Conservation (phyloP, 2,797 vertebrate species). For the Novumbra hubbsi region DNA sequence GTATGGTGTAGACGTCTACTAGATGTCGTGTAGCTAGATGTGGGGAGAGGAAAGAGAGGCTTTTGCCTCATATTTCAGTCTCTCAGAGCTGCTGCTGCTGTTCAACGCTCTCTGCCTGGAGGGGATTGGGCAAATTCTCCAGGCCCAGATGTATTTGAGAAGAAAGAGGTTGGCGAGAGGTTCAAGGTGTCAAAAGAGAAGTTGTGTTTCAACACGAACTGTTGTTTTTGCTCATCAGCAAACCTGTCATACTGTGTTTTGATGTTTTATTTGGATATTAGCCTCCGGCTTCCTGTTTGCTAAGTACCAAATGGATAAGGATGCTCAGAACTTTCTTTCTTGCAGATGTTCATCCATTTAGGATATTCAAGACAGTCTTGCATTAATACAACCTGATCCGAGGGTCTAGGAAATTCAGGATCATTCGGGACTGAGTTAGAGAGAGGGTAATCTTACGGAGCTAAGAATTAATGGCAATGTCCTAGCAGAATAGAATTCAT, state of each 20-base stretch:
- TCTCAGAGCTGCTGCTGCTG: constrained; percentile 44
- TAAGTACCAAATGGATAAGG: constrained; percentile 74
- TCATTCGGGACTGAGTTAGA: background rate
- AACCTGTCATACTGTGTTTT: constrained; percentile 75
- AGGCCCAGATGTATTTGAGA: constrained; percentile 73
- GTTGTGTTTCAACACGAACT: constrained; percentile 76
- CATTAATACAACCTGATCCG: constrained; percentile 35
- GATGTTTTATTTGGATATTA: constrained; percentile 73
- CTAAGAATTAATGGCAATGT: constrained; percentile 52
- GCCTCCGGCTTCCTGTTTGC: constrained; percentile 70
- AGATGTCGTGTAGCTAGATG: constrained; percentile 38
- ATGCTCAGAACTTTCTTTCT: constrained; percentile 59
- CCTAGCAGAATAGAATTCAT: constrained; percentile 51
- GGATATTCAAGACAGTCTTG: constrained; percentile 26
- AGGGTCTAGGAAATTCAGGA: constrained; percentile 14
- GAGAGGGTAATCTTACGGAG: constrained; percentile 28
- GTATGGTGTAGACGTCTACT: constrained; percentile 49
- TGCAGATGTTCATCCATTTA: constrained; percentile 52
- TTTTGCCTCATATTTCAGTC: constrained; percentile 70
- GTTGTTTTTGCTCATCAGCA: constrained; percentile 80
- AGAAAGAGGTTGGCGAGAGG: constrained; percentile 73
- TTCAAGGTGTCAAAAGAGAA: constrained; percentile 76
- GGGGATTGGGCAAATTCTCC: constrained; percentile 64
- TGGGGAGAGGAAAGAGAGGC: constrained; percentile 23
- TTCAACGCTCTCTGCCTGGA: constrained; percentile 51